Base-by-base conservation (phyloP, 2,113 vertebrate species). In the Dermatemys mawii region DNA sequence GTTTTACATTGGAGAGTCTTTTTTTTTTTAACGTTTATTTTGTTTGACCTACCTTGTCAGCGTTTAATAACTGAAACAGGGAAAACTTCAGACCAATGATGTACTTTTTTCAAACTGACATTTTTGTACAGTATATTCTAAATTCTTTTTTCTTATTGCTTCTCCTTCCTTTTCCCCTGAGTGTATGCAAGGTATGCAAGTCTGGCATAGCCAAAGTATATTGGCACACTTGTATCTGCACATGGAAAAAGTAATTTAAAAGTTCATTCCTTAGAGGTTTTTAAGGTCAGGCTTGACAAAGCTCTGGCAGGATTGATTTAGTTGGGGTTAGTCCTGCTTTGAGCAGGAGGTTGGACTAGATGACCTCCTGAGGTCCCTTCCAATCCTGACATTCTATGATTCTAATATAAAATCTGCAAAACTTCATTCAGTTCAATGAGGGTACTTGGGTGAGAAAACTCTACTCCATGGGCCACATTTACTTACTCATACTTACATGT, bases 191-290 rank as follows among this genome's bases (percentile, higher is more conserved):
- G 48, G 7, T 44, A 57, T 24, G 81, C 8, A 6, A 50, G 48
- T n/a, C 75, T 91, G 88, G 17, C 75, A 86, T 73, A 88, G n/a
- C 12, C 73, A 89, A 32, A 1, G 0, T 84, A n/a, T 93, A 88
- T 84, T 89, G 79, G 41, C 27, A 67, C 19, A 0, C 76, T 70
- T 57, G 44, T 48, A 51, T 91, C 83, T 90, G 57, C 91, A 92
- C 94, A 87, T 1, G 51, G 27, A 57, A 82, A 55, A 35, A 63
- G 17, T 41, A 51, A 2, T 73, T 6, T 24, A 57, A 57, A 57
- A 57, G n/a, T n/a, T n/a, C n/a, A n/a, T n/a, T n/a, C n/a, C n/a
- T n/a, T n/a, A n/a, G n/a, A n/a, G n/a, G n/a, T n/a, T n/a, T n/a
- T n/a, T n/a, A n/a, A n/a, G n/a, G n/a, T n/a, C n/a, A n/a, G n/a